phyloP scores from a whole-genome alignment of 2,888 invertebrate genomes.

The Adelognathus sp. region DNA sequence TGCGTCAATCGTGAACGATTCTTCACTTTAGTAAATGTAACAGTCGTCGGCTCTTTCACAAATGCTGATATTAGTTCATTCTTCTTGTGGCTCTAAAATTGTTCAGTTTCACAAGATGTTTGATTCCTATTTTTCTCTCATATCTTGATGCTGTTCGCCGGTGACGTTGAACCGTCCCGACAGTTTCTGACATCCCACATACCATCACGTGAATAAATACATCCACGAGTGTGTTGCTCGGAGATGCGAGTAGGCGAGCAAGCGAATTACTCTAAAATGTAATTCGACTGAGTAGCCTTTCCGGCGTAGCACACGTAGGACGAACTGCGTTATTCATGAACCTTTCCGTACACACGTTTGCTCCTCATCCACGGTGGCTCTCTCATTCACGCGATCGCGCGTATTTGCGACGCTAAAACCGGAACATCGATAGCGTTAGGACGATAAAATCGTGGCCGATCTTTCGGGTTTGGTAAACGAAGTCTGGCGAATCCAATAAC shows the following conservation, averaged over 20 bases:
- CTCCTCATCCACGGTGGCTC: background rate
- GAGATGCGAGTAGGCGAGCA: background rate
- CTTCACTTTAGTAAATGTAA: too few species aligned
- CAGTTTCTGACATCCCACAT: background rate
- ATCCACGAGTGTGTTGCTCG: background rate
- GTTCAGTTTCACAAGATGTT: too few species aligned
- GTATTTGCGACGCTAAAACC: background rate
- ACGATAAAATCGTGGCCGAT: slow-evolving; percentile 13
- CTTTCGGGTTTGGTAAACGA: background rate
- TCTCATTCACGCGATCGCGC: background rate
- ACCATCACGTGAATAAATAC: background rate
- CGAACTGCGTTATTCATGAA: slow-evolving; percentile 5
- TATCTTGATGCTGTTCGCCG: background rate
- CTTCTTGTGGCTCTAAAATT: too few species aligned
- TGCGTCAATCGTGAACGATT: too few species aligned
- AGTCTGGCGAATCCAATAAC: slow-evolving; percentile 50
- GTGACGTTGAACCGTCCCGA: background rate
- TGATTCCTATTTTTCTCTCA: background rate
- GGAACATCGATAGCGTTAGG: background rate
- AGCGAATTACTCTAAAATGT: slow-evolving; percentile 2
- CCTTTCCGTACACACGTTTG: background rate
- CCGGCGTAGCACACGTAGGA: background rate
- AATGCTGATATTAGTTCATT: too few species aligned
- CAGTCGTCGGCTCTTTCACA: too few species aligned
- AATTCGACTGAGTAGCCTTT: slow-evolving; percentile 3